Evolutionary conservation across 2,797 vertebrate species (phyloP).

Genomic region (Muscicapa comitata): DNA sequence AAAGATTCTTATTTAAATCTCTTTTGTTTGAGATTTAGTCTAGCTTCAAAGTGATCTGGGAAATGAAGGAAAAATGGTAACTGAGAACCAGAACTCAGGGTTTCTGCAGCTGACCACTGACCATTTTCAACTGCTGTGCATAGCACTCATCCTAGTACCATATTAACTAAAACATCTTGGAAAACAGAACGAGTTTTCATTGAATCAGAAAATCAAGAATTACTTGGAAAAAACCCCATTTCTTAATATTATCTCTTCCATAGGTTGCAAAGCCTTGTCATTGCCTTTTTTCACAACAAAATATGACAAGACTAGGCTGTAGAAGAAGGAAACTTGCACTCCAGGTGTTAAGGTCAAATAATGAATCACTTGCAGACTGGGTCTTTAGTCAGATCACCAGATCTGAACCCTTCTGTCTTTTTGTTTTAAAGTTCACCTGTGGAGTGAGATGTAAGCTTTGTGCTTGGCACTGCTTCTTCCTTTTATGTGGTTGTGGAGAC

Average conservation of each 20-base stretch:
- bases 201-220: neutral
- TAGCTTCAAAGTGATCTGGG: neutral
- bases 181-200: neutral
- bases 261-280: neutral
- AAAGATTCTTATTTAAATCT: neutral
- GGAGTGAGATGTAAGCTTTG: neutral
- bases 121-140: neutral
- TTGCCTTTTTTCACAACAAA: neutral
- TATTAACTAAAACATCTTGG: neutral
- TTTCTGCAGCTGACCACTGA: neutral
- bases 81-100: neutral
- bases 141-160: neutral
- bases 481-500: neutral
- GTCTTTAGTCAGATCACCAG: neutral
- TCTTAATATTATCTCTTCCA: neutral
- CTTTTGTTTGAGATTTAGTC: neutral
- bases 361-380: neutral
- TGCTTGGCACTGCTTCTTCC: neutral
- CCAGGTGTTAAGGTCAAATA: neutral
- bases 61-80: neutral
- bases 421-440: neutral
- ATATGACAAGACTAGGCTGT: neutral
- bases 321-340: neutral
- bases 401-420: neutral
- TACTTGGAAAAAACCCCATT: accelerated